phyloP scores from a whole-genome alignment of 2,797 vertebrate species.

The Acrossocheilus wenchowensis region DNA sequence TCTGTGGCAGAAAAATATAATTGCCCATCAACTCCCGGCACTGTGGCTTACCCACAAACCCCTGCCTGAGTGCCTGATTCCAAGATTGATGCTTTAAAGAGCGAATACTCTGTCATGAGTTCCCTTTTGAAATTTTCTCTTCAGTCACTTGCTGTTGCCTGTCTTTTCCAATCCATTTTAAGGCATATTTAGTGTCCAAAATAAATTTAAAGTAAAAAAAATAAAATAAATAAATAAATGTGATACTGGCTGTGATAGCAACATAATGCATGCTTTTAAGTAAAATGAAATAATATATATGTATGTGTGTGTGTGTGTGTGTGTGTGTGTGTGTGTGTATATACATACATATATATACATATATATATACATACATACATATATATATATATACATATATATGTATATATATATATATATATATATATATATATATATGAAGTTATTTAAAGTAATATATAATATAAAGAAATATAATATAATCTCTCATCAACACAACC shows the following conservation, averaged over 20 bases:
- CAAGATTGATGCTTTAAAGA: constrained; percentile 50
- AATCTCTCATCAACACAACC: background rate
- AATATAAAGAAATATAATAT: background rate
- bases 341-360: background rate
- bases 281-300: background rate
- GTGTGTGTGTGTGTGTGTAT: no score
- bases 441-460: background rate
- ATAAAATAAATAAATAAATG: no score
- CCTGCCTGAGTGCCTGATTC: constrained; percentile 51
- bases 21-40: constrained; percentile 72
- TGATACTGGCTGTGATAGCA: background rate
- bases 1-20: constrained; percentile 50
- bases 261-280: background rate
- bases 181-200: background rate
- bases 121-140: background rate
- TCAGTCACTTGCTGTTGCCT: no score
- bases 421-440: background rate
- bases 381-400: no score
- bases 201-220: background rate
- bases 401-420: background rate
- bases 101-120: constrained; percentile 13
- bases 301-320: no score
- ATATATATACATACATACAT: no score
- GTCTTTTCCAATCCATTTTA: background rate
- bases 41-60: constrained; percentile 63